Conservation (phyloP, 2,797 vertebrate species). For the Borostomias antarcticus region DNA sequence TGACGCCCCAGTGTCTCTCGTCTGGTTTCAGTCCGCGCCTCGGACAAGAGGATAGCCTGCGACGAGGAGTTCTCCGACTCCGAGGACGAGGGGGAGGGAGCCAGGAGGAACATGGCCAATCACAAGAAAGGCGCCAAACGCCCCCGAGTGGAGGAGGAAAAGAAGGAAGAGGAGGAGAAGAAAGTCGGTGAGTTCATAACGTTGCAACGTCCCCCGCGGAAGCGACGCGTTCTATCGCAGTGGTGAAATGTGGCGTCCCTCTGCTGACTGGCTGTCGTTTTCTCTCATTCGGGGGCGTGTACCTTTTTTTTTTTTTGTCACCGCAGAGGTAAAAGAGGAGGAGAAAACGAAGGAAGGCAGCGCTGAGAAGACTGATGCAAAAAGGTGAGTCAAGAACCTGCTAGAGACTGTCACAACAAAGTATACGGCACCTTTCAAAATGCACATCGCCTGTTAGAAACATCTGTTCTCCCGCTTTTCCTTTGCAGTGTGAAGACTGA, state of each 20-base stretch:
- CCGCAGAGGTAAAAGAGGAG: slow-evolving; percentile 87
- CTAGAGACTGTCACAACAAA: background rate
- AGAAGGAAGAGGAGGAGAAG: slow-evolving; percentile 87
- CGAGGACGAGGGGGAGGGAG: slow-evolving; percentile 92
- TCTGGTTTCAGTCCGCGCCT: slow-evolving; percentile 82
- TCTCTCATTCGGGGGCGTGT: too few relatives aligned
- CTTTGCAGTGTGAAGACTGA: slow-evolving; percentile 84
- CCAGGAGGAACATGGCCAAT: slow-evolving; percentile 85
- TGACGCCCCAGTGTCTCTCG: too few relatives aligned
- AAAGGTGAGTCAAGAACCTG: slow-evolving; percentile 76
- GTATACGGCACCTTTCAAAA: background rate
- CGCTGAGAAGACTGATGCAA: slow-evolving; percentile 84
- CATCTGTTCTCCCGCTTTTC: background rate
- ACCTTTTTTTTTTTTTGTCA: slow-evolving; percentile 37
- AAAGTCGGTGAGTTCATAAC: slow-evolving; percentile 85
- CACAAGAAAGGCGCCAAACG: slow-evolving; percentile 89
- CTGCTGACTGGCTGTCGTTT: too few relatives aligned
- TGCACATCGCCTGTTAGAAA: background rate
- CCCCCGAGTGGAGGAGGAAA: slow-evolving; percentile 86
- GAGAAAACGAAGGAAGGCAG: slow-evolving; percentile 86
- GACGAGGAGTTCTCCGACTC: slow-evolving; percentile 94
- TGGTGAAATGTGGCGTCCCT: too few relatives aligned
- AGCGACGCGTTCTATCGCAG: too few relatives aligned
- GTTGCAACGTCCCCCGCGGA: too few relatives aligned
- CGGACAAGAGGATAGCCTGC: slow-evolving; percentile 91